A percentile compares a stretch with the other conserved stretches of the same genome.
Evolutionary conservation across 2,113 vertebrate genomes (phyloP).

Genomic region (Eublepharis macularius): DNA sequence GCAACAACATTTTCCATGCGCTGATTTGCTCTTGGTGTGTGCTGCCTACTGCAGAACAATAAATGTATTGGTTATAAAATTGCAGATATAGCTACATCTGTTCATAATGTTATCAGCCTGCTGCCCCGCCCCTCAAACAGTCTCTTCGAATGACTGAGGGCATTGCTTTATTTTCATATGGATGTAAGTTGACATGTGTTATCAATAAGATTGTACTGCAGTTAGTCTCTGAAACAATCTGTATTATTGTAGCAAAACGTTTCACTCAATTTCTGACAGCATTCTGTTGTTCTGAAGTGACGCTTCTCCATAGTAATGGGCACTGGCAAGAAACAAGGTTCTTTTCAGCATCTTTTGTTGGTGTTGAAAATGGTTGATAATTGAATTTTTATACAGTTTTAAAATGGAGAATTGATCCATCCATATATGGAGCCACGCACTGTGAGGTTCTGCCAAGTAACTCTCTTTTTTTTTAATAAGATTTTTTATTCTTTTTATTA

Average conservation of each 20-base stretch:
- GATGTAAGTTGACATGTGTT: background rate
- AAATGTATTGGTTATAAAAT: background rate
- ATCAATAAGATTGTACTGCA: background rate
- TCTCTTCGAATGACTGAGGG: background rate
- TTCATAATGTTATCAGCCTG: background rate
- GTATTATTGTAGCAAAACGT: background rate
- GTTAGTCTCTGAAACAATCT: background rate
- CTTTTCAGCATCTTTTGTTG: conserved; percentile 16
- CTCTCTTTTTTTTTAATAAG: no score
- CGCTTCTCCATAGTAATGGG: background rate
- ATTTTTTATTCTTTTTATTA: no score
- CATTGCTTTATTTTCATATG: background rate
- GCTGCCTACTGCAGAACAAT: conserved; percentile 19
- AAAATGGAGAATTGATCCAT: background rate
- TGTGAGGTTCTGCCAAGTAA: no score
- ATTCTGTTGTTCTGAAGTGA: background rate
- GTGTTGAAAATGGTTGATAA: background rate
- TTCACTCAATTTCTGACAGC: background rate
- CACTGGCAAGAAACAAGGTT: conserved; percentile 22
- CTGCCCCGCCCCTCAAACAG: background rate
- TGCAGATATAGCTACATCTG: conserved; percentile 27
- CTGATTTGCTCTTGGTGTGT: conserved; percentile 31
- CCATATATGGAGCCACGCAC: background rate
- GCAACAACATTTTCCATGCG: conserved; percentile 36
- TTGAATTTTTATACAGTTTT: background rate